Conservation (phyloP, 2,797 vertebrate genomes). For the Chaunax sp. region DNA sequence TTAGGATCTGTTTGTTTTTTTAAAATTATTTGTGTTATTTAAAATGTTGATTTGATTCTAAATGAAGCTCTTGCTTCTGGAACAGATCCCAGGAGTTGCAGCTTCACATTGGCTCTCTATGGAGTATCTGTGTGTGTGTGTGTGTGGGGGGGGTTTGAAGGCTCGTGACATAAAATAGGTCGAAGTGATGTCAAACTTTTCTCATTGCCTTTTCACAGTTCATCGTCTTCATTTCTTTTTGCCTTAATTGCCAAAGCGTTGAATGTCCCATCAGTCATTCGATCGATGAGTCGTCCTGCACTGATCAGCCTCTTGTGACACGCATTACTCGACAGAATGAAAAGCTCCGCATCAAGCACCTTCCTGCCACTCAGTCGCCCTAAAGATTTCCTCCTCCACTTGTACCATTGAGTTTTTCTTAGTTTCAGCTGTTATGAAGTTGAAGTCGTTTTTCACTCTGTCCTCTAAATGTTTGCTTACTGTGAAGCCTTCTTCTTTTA, state of each 20-base stretch:
- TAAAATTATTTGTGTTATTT: background rate
- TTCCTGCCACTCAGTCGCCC: slow-evolving; percentile 21
- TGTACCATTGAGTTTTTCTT: slow-evolving; percentile 15
- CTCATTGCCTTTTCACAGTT: slow-evolving; percentile 25
- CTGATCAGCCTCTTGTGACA: no score
- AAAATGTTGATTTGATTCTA: background rate
- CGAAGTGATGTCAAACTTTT: slow-evolving; percentile 25
- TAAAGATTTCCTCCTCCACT: slow-evolving; percentile 27
- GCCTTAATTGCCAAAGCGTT: slow-evolving; percentile 72
- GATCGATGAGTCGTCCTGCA: background rate
- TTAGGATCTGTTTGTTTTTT: background rate
- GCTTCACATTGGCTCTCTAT: slow-evolving; percentile 7
- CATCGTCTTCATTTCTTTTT: slow-evolving; percentile 49
- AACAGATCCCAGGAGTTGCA: background rate
- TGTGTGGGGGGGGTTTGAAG: slow-evolving; percentile 6
- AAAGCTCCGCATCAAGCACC: slow-evolving; percentile 12
- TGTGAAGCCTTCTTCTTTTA: slow-evolving; percentile 44
- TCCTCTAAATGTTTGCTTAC: slow-evolving; percentile 49
- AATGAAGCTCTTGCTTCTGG: background rate
- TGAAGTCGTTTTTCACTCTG: slow-evolving; percentile 23
- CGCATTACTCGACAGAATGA: slow-evolving; percentile 30
- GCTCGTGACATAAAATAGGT: slow-evolving; percentile 12
- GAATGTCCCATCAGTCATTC: slow-evolving; percentile 63
- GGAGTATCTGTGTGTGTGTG: background rate
- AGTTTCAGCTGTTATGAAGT: slow-evolving; percentile 14